Evolutionary conservation across 2,888 invertebrate genomes (phyloP).

Genomic region (Pediacus dermestoides): DNA sequence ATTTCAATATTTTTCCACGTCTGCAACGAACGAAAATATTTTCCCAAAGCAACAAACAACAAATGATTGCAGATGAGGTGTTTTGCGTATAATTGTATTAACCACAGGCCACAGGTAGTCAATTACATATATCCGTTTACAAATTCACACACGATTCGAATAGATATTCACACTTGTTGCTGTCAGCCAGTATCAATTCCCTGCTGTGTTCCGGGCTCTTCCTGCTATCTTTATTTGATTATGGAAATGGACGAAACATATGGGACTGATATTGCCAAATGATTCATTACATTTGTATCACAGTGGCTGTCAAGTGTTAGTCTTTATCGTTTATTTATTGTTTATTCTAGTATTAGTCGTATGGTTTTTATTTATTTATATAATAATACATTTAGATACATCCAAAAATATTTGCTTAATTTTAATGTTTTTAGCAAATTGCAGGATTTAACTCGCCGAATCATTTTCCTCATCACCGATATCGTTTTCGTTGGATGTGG

Average conservation of each 20-base stretch:
- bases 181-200: constrained; percentile 18
- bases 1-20: no score
- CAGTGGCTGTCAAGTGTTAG: constrained; percentile 26
- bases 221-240: constrained; percentile 33
- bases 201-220: constrained; percentile 15
- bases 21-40: no score
- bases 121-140: constrained; percentile 33
- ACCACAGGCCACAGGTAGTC: constrained; percentile 36
- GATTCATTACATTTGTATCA: constrained; percentile 31
- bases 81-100: constrained; percentile 17
- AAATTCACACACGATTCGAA: constrained; percentile 31
- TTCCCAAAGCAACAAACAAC: no score
- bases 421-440: no score
- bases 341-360: constrained; percentile 28
- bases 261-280: constrained; percentile 38
- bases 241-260: constrained; percentile 41
- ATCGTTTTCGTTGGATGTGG: no score
- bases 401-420: no score
- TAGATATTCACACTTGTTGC: constrained; percentile 36
- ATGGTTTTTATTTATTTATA: constrained; percentile 22
- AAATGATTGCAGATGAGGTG: no score
- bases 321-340: constrained; percentile 31
- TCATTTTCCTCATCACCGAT: no score
- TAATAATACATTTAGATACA: no score
- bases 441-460: no score